Evolutionary conservation across 2,113 vertebrate genomes (phyloP).

Genomic region (Puffinus mauretanicus): DNA sequence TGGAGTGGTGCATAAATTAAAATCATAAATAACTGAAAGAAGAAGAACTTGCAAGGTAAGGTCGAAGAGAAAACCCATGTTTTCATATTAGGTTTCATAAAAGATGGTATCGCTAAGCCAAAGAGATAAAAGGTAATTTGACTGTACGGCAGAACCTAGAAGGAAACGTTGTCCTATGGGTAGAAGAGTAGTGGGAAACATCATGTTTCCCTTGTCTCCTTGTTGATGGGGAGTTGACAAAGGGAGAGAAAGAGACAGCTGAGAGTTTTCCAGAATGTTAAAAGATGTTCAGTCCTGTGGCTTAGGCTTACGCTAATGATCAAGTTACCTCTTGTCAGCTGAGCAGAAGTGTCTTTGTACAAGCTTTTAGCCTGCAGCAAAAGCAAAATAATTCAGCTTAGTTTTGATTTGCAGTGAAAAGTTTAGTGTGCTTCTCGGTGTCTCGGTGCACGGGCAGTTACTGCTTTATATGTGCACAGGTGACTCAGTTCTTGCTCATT

Average conservation of each 20-base stretch:
- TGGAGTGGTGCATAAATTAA: neutral
- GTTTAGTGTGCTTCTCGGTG: neutral
- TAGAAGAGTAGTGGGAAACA: neutral
- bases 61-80: neutral
- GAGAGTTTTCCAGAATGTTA: neutral
- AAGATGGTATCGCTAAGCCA: neutral
- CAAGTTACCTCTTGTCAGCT: neutral
- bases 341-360: neutral
- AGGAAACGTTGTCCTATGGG: neutral
- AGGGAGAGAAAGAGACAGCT: neutral
- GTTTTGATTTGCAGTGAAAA: neutral
- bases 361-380: neutral
- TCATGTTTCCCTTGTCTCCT: neutral
- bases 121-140: neutral
- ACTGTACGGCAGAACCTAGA: neutral
- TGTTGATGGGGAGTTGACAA: neutral
- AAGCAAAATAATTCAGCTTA: neutral
- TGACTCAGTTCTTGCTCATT: neutral
- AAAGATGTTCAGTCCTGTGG: neutral
- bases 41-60: neutral
- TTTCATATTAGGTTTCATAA: neutral
- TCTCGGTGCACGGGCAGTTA: fast-evolving
- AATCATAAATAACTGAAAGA: neutral
- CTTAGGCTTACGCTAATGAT: fast-evolving
- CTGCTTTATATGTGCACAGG: neutral